phyloP scores from a whole-genome alignment of 2,797 vertebrate genomes.

The Girardinus metallicus region DNA sequence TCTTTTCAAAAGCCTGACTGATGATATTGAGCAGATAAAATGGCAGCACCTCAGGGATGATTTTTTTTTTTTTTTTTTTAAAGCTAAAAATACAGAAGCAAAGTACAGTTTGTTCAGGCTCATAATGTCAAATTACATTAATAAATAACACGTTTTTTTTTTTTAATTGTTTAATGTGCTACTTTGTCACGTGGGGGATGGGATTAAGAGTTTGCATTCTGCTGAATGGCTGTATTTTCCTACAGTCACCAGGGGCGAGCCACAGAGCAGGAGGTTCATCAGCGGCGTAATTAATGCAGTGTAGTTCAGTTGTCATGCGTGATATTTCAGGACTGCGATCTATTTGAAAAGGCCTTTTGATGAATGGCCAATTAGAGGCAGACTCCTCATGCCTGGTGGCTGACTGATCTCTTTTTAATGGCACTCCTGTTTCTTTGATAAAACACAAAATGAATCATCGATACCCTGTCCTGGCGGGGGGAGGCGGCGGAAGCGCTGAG shows the following conservation, averaged over 20 bases:
- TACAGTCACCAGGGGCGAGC: slow-evolving; percentile 35
- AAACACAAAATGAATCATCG: slow-evolving; percentile 84
- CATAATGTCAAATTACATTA: slow-evolving; percentile 21
- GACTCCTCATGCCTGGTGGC: slow-evolving; percentile 77
- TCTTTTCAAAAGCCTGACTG: slow-evolving; percentile 64
- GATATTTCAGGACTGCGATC: slow-evolving; percentile 73
- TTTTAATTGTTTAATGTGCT: background rate
- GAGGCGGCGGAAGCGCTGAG: slow-evolving; percentile 55
- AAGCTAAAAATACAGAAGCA: slow-evolving; percentile 52
- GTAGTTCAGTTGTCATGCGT: slow-evolving; percentile 76
- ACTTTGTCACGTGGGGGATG: background rate
- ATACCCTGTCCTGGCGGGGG: slow-evolving; percentile 64
- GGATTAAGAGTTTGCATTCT: background rate
- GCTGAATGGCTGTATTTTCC: slow-evolving; percentile 7
- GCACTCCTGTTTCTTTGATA: slow-evolving; percentile 83
- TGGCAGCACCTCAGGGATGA: slow-evolving; percentile 46
- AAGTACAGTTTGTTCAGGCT: slow-evolving; percentile 28
- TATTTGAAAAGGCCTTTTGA: slow-evolving; percentile 81
- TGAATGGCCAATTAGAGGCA: slow-evolving; percentile 84
- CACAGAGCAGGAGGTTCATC: slow-evolving; percentile 66
- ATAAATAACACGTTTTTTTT: slow-evolving; percentile 5
- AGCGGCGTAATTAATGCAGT: slow-evolving; percentile 75
- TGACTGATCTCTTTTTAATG: slow-evolving; percentile 87
- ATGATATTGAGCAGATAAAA: slow-evolving; percentile 61
- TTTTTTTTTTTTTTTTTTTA: background rate